Base-by-base conservation (phyloP, 1,140 invertebrate species). In the Periplaneta americana region DNA sequence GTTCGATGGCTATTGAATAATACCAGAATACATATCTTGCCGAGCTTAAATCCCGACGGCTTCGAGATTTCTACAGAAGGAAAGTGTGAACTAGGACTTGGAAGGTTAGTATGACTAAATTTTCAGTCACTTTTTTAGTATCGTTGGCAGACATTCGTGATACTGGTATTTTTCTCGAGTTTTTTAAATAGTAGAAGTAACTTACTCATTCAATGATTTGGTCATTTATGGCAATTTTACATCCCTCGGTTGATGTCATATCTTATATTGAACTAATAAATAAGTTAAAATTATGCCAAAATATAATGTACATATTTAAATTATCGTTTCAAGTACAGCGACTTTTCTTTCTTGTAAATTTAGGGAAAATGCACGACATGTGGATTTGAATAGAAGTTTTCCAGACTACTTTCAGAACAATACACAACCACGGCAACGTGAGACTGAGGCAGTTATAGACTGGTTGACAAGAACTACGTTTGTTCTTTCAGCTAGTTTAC, bases 401-500 rank as follows among this genome's bases (percentile, higher is more conserved):
- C 96, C 96, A 0, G 96, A 97, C 88, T 94, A 96, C 83, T 96
- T 96, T 86, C 75, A 78, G 15, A 76, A n/a, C 11, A 81, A 81
- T 37, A 75, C 74, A 9, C 36, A 78, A 39, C 81, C 74, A 37
- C 17, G 22, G 15, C 81, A 81, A 31, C n/a, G 31, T 34, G 81
- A 81, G 34, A 39, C 36, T 8, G 33, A 88, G 79, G 96, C 96
- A 0, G 92, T 99, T 0, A 99, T 99, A 92, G 90, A 95, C 57
- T 99, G 98, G 98, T 93, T 97, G 2, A 87, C 91, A 10, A 89
- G 91, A 6, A 91, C 94, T 84, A 97, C 96, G 0, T 99, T 99
- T 90, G 97, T 99, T 4, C 88, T 99, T 3, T 99, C 98, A 0
- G 98, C 98, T 2, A 99, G 99, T 90, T 89, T 99, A 11, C 98